Percentiles rank a stretch among this genome's conserved stretches.
phyloP scores from a whole-genome alignment of 2,888 invertebrate genomes.

The Drosophila mulleri region DNA sequence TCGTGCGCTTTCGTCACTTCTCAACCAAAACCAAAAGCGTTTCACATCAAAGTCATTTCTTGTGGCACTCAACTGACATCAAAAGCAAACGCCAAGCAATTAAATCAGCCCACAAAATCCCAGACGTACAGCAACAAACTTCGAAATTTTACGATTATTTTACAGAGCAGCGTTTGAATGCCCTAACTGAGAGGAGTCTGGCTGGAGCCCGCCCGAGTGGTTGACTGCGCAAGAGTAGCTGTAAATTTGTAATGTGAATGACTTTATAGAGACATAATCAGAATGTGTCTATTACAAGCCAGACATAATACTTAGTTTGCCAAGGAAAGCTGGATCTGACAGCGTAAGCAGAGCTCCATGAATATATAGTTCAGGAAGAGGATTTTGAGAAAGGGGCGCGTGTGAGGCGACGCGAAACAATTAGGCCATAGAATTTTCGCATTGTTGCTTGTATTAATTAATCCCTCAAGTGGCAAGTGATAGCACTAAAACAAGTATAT shows the following conservation, averaged over 20 bases:
- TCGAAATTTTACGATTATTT: slow-evolving; percentile 30
- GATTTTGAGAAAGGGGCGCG: not conserved
- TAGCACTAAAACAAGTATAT: slow-evolving; percentile 28
- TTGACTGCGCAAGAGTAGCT: not conserved
- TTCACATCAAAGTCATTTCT: slow-evolving; percentile 26
- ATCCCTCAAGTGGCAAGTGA: slow-evolving; percentile 45
- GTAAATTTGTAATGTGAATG: slow-evolving; percentile 1
- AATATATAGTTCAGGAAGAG: not conserved
- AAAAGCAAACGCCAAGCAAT: slow-evolving; percentile 36
- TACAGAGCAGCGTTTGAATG: slow-evolving; percentile 15
- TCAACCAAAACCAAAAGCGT: slow-evolving; percentile 7
- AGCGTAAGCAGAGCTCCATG: not conserved
- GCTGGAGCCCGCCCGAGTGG: not conserved
- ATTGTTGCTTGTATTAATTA: slow-evolving; percentile 49
- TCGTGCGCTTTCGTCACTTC: slow-evolving; percentile 4
- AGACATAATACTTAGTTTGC: not conserved
- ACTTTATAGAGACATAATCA: slow-evolving; percentile 11
- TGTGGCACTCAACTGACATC: slow-evolving; percentile 20
- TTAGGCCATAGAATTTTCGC: slow-evolving; percentile 3
- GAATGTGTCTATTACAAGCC: not conserved
- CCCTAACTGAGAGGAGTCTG: slow-evolving; percentile 22
- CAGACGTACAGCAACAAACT: slow-evolving; percentile 22
- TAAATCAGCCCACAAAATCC: slow-evolving; percentile 48
- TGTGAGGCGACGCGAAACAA: not conserved
- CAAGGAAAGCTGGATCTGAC: not conserved